Base-by-base conservation (phyloP, 2,888 invertebrate genomes). In the Yponomeuta plumbellus region DNA sequence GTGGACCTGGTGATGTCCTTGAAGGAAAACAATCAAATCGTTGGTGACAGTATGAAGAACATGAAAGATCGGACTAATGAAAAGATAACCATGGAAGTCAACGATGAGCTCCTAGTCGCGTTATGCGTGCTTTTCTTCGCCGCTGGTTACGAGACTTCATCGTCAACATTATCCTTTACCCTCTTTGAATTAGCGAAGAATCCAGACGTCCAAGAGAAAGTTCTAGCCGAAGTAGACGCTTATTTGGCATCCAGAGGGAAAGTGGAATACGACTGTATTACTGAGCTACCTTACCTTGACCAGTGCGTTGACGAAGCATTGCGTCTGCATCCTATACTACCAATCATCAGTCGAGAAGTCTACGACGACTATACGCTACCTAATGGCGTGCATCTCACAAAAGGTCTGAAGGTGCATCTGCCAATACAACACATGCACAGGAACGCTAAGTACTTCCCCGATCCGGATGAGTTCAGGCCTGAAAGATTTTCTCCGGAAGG, bases 51-150 rank as follows among this genome's bases (percentile, higher is more conserved):
- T 1, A 65, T 67, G 13, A 34, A 66, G 3, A 66, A 63, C 6
- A 66, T 67, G 57, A 61, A 61, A 13, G 59, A 65, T 0, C 64
- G 62, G 20, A 59, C 61, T 5, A 64, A 65, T 21, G 64, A 68
- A 44, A 69, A 68, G 39, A 62, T 69, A 0, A 20, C 63, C n/a
- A 3, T 70, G 5, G 62, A 67, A 52, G 61, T 88, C 21, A 77
- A 79, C 0, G 66, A 81, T 10, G 75, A 84, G 11, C 77, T 88
- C 67, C 69, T 91, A 26, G 81, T 83, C 0, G 88, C 91, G 0
- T 91, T 92, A 66, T 81, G 86, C 0, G 85, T 88, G 61, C 74
- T 90, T 0, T 92, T 93, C 11, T 71, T 71, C 20, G 69, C 67
- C 5, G 71, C 71, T 13, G 71, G 71, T 0, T 71, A 69, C 40